phyloP scores from a whole-genome alignment of 2,797 vertebrate genomes.

The Notolepis coatsorum region DNA sequence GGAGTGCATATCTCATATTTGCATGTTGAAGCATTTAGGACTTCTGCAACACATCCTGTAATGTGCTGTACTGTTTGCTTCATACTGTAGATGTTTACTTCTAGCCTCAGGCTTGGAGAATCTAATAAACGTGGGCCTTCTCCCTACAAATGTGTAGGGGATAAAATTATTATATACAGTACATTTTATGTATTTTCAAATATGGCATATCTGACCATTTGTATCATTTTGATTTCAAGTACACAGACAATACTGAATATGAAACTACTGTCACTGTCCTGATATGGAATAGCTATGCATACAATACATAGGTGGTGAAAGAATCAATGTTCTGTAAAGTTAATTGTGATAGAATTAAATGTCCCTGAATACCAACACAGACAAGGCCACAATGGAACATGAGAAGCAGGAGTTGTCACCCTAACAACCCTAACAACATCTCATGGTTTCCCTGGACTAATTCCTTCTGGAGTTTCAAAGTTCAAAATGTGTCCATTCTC shows the following conservation, averaged over 20 bases:
- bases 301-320: conserved; percentile 39
- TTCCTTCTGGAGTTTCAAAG: conserved; percentile 5
- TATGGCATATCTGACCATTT: conserved; percentile 48
- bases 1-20: conserved; percentile 23
- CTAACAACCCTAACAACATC: conserved; percentile 28
- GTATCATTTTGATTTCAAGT: conserved; percentile 50
- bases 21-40: conserved; percentile 41
- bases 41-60: conserved; percentile 30
- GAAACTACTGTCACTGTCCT: conserved; percentile 39
- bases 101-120: conserved; percentile 18
- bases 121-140: conserved; percentile 29
- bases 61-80: too few relatives aligned
- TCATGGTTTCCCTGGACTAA: conserved; percentile 18
- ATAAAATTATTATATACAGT: conserved; percentile 47
- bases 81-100: conserved; percentile 20
- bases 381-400: conserved; percentile 46
- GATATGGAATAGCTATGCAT: conserved; percentile 31
- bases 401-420: conserved; percentile 24
- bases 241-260: conserved; percentile 42
- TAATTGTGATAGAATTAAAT: conserved; percentile 76
- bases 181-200: conserved; percentile 42
- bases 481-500: not conserved
- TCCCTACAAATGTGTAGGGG: conserved; percentile 28
- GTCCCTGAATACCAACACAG: conserved; percentile 44
- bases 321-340: conserved; percentile 36